These are phyloP conservation scores for Drosophila pseudoobscura DNA, from an alignment of 1,140 invertebrate species.

Conservation along the genomic window DNA sequence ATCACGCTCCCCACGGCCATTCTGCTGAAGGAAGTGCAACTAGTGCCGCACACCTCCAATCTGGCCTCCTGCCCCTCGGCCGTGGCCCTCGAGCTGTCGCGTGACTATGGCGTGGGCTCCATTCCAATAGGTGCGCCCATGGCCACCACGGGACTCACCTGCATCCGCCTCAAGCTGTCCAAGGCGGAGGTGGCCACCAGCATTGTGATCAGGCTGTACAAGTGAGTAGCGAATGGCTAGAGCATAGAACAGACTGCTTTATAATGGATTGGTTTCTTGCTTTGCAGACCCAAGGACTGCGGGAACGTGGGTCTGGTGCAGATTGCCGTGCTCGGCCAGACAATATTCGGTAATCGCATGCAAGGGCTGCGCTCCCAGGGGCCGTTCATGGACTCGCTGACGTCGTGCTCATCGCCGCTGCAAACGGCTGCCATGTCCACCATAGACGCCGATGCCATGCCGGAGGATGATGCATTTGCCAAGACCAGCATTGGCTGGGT, in stretches of 20 bases:
- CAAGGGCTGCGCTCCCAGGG: conserved; percentile 44
- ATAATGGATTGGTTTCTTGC: conserved; percentile 61
- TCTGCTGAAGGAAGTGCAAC: conserved; percentile 93
- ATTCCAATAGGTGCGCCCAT: conserved; percentile 87
- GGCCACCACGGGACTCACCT: conserved; percentile 92
- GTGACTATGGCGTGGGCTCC: conserved; percentile 85
- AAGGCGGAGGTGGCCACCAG: conserved; percentile 91
- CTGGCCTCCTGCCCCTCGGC: conserved; percentile 94
- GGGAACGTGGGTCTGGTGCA: conserved; percentile 94
- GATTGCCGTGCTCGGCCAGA: conserved; percentile 92
- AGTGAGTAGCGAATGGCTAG: conserved; percentile 45
- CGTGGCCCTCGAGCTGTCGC: conserved; percentile 91
- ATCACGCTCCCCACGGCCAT: conserved; percentile 95
- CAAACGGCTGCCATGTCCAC: conserved; percentile 25
- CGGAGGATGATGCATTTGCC: conserved; percentile 79
- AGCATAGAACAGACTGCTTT: no score
- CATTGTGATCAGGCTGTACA: conserved; percentile 84
- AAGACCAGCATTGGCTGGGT: conserved; percentile 83
- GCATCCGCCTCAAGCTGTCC: conserved; percentile 91
- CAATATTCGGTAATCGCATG: conserved; percentile 84
- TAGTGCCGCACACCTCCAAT: conserved; percentile 93
- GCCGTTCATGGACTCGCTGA: conserved; percentile 47
- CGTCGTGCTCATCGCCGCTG: conserved; percentile 36
- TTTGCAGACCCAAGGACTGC: conserved; percentile 92
- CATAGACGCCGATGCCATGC: conserved; percentile 60